Percentiles rank a stretch among this genome's conserved stretches.
Evolutionary conservation across 2,113 vertebrate genomes (phyloP).

Genomic region (Argyrosomus japonicus): DNA sequence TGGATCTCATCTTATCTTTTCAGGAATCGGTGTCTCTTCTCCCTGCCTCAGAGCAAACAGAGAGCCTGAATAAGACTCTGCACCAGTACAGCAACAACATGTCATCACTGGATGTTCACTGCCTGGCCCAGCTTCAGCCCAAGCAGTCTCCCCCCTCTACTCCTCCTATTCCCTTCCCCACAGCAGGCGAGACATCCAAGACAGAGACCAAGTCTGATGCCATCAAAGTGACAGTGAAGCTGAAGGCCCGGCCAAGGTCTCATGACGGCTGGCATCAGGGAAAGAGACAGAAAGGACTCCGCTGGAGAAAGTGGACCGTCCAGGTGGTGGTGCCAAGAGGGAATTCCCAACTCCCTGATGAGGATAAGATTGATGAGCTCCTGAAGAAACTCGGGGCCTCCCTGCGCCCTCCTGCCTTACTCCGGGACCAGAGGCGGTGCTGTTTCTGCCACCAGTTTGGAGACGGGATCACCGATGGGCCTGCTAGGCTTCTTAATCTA

Average conservation of each 20-base stretch:
- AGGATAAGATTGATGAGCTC: conserved; percentile 93
- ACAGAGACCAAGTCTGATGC: conserved; percentile 89
- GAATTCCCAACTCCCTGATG: conserved; percentile 88
- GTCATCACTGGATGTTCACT: conserved; percentile 93
- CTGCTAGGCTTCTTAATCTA: conserved; percentile 95
- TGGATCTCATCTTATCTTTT: conserved; percentile 2
- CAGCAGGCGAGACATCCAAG: conserved; percentile 84
- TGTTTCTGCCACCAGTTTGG: conserved; percentile 98
- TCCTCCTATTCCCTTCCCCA: conserved; percentile 87
- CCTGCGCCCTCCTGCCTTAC: conserved; percentile 88
- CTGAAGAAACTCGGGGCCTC: conserved; percentile 91
- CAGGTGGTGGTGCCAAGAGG: conserved; percentile 91
- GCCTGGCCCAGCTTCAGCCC: conserved; percentile 92
- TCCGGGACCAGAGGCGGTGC: conserved; percentile 92
- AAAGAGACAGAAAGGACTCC: conserved; percentile 94
- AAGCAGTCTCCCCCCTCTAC: conserved; percentile 88
- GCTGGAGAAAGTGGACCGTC: conserved; percentile 97
- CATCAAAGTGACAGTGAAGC: conserved; percentile 94
- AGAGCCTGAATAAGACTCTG: conserved; percentile 85
- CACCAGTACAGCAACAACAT: conserved; percentile 97
- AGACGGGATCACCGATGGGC: conserved; percentile 93
- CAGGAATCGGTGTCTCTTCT: conserved; percentile 86
- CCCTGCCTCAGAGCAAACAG: conserved; percentile 82
- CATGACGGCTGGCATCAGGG: conserved; percentile 85
- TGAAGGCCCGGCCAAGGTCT: conserved; percentile 89